phyloP scores from a whole-genome alignment of 2,113 vertebrate genomes.

The Periophthalmodon schlosseri region DNA sequence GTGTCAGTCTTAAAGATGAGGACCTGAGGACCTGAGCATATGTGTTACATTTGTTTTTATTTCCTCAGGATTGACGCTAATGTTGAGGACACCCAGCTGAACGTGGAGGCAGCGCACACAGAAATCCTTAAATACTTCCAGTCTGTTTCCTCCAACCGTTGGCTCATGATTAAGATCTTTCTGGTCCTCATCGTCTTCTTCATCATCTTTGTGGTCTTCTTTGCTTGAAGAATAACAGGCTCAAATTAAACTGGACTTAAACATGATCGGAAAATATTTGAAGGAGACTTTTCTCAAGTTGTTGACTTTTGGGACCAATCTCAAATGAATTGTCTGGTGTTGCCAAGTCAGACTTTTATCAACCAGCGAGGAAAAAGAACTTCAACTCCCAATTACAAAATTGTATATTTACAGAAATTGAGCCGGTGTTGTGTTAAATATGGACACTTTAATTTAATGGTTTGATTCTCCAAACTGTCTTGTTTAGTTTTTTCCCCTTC shows the following conservation, averaged over 20 bases:
- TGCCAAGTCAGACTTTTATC: conserved; percentile 41
- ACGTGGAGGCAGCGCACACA: conserved; percentile 88
- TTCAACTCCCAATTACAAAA: conserved; percentile 35
- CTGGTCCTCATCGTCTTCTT: conserved; percentile 92
- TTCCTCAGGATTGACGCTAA: conserved; percentile 86
- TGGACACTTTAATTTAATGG: conserved; percentile 72
- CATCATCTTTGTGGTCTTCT: conserved; percentile 93
- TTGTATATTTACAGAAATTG: conserved; percentile 45
- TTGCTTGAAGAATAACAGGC: conserved; percentile 79
- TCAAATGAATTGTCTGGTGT: conserved; percentile 26
- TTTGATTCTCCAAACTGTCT: conserved; percentile 83
- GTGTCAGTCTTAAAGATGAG: conserved; percentile 4
- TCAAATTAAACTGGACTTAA: conserved; percentile 36
- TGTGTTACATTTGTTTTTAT: not conserved
- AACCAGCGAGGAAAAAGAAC: conserved; percentile 32
- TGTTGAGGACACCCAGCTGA: conserved; percentile 89
- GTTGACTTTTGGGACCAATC: conserved; percentile 31
- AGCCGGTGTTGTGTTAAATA: conserved; percentile 55
- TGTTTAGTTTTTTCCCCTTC: conserved; percentile 24
- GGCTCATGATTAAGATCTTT: conserved; percentile 97
- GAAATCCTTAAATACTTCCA: conserved; percentile 96
- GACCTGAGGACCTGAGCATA: not conserved
- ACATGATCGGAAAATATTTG: conserved; percentile 21
- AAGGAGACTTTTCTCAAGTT: conserved; percentile 36
- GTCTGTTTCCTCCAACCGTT: conserved; percentile 92